Base-by-base conservation (phyloP, 2,797 vertebrate species). In the Anguilla anguilla region DNA sequence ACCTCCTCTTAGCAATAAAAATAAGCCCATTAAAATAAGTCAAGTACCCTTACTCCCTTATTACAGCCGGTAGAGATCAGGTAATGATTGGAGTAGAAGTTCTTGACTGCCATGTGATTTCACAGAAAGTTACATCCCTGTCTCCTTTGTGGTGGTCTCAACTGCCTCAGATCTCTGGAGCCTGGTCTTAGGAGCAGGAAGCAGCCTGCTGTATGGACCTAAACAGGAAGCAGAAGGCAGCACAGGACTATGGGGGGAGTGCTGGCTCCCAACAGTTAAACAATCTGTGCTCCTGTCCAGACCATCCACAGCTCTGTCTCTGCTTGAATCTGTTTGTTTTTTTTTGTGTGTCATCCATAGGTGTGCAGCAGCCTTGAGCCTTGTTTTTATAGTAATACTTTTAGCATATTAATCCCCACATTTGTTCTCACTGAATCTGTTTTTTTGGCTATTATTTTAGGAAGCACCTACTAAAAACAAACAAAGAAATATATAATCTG, bases 201-300 rank as follows among this genome's bases (percentile, higher is more conserved):
- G 82, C 82, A 83, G 82, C 7, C 46, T 55, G 82, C n/a, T 83
- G 82, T 55, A 83, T 17, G 53, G 49, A 28, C 82, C 82, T 55
- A 83, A 83, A 83, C 82, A 83, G 82, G 82, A 83, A 55, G 19
- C 82, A n/a, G 69, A 31, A 72, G 69, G 69, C 69, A 35, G 69
- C 13, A 35, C 28, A 35, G 28, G 28, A 15, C 39, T 77, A 6
- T 22, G 74, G 74, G 28, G 35, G 74, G 11, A 31, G 39, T 39
- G 74, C 13, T 39, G 69, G 35, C 39, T n/a, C 9, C 74, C 35
- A 39, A n/a, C 31, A 77, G 39, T 43, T 43, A 17, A 77, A 17
- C 19, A 77, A 15, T 77, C 28, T 43, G 22, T 83, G 35, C 46
- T n/a, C 11, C 49, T 51, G 82, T n/a, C 46, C n/a, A 55, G 46